Evolutionary conservation across 2,888 invertebrate species (phyloP).

Genomic region (Oxytorus armatus): DNA sequence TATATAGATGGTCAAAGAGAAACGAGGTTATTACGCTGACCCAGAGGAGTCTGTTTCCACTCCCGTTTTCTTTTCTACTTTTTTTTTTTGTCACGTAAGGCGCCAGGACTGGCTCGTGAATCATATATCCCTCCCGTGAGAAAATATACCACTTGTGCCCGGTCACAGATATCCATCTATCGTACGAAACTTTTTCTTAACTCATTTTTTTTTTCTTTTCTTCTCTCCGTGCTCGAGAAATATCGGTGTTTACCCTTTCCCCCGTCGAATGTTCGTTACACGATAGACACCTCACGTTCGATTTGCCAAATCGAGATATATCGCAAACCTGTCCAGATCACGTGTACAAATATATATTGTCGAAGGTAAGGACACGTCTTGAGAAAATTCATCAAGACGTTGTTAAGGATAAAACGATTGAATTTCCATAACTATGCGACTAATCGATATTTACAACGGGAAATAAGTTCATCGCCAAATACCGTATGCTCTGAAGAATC

Average conservation of each 20-base stretch:
- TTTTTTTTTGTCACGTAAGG: slow-evolving; percentile 55
- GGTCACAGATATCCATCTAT: slow-evolving; percentile 55
- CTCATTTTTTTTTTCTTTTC: slow-evolving; percentile 26
- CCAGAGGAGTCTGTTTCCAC: slow-evolving; percentile 44
- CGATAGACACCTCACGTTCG: slow-evolving; percentile 34
- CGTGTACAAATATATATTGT: background rate
- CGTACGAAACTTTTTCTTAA: slow-evolving; percentile 50
- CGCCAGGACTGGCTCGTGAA: slow-evolving; percentile 32
- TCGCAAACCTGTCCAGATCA: background rate
- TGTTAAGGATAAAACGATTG: background rate
- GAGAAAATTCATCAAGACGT: background rate
- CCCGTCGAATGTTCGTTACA: slow-evolving; percentile 8
- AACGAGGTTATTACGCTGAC: slow-evolving; percentile 58
- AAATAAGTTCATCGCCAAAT: background rate
- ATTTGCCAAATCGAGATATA: slow-evolving; percentile 4
- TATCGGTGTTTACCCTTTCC: slow-evolving; percentile 25
- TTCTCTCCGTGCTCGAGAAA: slow-evolving; percentile 42
- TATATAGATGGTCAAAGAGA: slow-evolving; percentile 50
- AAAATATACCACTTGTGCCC: slow-evolving; percentile 50
- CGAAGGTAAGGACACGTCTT: background rate
- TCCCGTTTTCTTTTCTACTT: too few relatives aligned
- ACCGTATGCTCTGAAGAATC: too few relatives aligned
- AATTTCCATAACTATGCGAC: background rate
- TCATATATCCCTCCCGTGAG: slow-evolving; percentile 48
- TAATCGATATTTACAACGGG: background rate